A percentile compares a stretch with the other conserved stretches of the same genome.
Conservation (phyloP, 2,888 invertebrate genomes). For the Melieria crassipennis region DNA sequence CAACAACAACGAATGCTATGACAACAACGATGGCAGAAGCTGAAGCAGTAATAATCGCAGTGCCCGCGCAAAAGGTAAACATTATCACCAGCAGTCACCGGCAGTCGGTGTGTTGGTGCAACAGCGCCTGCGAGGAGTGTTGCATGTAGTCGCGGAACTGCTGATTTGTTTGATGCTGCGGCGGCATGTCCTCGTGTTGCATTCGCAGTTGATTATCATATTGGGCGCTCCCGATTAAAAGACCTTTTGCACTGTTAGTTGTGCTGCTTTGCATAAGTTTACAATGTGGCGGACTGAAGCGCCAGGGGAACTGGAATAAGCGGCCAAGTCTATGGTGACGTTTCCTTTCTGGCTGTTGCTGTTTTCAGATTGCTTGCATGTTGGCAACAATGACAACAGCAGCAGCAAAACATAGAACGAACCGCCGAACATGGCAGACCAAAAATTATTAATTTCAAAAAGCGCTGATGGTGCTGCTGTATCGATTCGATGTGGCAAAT, state of each 20-base stretch:
- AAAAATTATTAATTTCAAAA: slow-evolving; percentile 45
- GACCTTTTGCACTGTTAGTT: slow-evolving; percentile 27
- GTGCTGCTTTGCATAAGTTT: too few species aligned
- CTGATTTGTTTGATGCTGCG: slow-evolving; percentile 37
- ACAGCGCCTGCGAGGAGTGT: slow-evolving; percentile 10
- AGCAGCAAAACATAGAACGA: slow-evolving; percentile 24
- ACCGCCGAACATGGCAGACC: slow-evolving; percentile 38
- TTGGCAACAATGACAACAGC: slow-evolving; percentile 30
- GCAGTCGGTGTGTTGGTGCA: neutral
- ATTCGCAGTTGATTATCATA: slow-evolving; percentile 40
- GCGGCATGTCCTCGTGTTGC: slow-evolving; percentile 8
- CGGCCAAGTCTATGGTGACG: too few species aligned
- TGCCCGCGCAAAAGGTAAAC: slow-evolving; percentile 31
- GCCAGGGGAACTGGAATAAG: too few species aligned
- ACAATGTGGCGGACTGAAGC: too few species aligned
- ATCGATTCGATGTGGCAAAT: slow-evolving; percentile 40
- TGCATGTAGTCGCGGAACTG: slow-evolving; percentile 8
- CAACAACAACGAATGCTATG: slow-evolving; percentile 21
- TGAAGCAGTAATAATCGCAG: slow-evolving; percentile 1
- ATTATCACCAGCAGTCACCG: slow-evolving; percentile 43
- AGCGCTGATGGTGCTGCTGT: slow-evolving; percentile 27
- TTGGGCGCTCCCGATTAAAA: slow-evolving; percentile 42
- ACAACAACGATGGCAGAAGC: slow-evolving; percentile 5
- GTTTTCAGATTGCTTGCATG: slow-evolving; percentile 28
- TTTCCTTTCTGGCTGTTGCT: slow-evolving; percentile 25